phyloP scores from a whole-genome alignment of 2,888 invertebrate species.

The Orthosia cruda region DNA sequence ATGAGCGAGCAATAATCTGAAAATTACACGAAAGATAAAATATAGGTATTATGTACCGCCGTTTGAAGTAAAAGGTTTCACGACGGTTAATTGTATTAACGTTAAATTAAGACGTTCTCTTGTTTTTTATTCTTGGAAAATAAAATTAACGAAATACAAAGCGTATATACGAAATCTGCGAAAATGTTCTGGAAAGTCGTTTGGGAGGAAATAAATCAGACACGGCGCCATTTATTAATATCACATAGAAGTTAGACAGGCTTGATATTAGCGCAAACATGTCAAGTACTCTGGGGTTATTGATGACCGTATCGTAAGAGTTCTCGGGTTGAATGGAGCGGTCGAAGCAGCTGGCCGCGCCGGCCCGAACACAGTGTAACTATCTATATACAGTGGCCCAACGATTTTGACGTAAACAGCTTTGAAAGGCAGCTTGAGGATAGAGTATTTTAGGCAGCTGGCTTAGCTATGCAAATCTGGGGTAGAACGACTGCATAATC shows the following conservation, averaged over 20 bases:
- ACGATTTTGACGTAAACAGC: constrained; percentile 51
- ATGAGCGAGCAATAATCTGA: constrained; percentile 1
- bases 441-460: too few species aligned
- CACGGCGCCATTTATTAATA: constrained; percentile 56
- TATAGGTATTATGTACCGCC: neutral
- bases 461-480: too few species aligned
- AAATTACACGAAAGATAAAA: constrained; percentile 14
- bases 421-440: constrained; percentile 39
- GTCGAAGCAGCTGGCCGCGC: constrained; percentile 97
- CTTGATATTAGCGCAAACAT: constrained; percentile 60
- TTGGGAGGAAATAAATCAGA: constrained; percentile 36
- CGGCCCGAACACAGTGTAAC: constrained; percentile 96
- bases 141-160: constrained; percentile 24
- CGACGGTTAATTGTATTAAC: neutral
- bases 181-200: constrained; percentile 12
- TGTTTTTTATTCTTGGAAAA: neutral
- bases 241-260: constrained; percentile 54
- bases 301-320: constrained; percentile 99
- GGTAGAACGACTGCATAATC: too few species aligned
- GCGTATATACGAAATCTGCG: neutral
- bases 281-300: constrained; percentile 94
- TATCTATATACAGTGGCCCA: constrained; percentile 45
- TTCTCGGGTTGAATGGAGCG: constrained; percentile 98
- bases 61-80: constrained; percentile 22
- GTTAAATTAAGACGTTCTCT: constrained; percentile 13